Conservation (phyloP, 2,888 invertebrate species). For the Ellobium chinense region DNA sequence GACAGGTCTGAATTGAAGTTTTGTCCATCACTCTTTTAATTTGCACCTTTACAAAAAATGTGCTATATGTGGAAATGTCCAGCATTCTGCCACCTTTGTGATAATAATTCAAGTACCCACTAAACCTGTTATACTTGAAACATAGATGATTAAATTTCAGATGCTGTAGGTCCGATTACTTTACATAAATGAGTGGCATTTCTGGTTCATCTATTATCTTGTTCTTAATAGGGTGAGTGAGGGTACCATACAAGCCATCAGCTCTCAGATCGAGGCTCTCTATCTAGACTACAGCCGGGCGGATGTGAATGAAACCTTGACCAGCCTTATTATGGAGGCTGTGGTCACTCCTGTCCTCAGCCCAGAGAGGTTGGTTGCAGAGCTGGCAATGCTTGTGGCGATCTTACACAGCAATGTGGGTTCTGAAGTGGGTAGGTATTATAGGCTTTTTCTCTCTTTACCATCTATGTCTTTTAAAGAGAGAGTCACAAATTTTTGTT, state of each 20-base stretch:
- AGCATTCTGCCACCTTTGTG: too few species aligned
- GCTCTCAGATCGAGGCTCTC: conserved; percentile 87
- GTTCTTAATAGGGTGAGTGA: conserved; percentile 84
- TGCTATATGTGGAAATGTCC: too few species aligned
- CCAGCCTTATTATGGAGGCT: conserved; percentile 86
- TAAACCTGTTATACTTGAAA: too few species aligned
- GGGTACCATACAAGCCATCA: conserved; percentile 91
- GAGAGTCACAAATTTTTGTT: too few species aligned
- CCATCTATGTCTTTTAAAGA: background rate
- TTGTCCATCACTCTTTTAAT: too few species aligned
- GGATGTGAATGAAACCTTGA: conserved; percentile 85
- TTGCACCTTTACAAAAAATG: too few species aligned
- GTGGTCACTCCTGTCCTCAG: conserved; percentile 82
- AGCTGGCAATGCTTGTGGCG: conserved; percentile 90
- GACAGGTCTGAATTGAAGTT: too few species aligned
- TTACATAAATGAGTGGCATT: background rate
- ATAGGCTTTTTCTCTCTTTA: background rate
- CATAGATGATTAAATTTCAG: too few species aligned
- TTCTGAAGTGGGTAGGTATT: conserved; percentile 88
- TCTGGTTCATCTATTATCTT: background rate
- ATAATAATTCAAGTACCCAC: too few species aligned
- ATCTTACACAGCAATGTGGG: conserved; percentile 94
- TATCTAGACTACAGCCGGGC: conserved; percentile 82
- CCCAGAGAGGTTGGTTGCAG: conserved; percentile 84
- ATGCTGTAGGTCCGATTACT: too few species aligned